phyloP scores from a whole-genome alignment of 1,140 invertebrate species.

The Mya arenaria region DNA sequence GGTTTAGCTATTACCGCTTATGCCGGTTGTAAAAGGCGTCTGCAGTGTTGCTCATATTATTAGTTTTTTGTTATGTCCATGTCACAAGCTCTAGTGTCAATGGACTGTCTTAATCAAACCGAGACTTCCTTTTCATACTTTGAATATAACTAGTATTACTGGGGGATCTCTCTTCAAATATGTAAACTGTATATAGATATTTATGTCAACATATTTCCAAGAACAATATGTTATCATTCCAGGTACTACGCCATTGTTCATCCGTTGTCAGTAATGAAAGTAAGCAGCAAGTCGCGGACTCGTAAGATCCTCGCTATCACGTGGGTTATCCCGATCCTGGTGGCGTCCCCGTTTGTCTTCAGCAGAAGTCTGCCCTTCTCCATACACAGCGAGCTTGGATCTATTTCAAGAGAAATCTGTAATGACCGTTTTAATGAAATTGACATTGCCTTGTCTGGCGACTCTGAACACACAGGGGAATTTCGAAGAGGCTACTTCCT shows the following conservation, averaged over 20 bases:
- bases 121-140: no score
- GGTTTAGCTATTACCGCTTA: no score
- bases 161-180: no score
- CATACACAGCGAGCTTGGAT: conserved; percentile 78
- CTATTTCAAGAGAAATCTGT: conserved; percentile 78
- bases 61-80: no score
- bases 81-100: no score
- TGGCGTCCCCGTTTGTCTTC: conserved; percentile 80
- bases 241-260: conserved; percentile 83
- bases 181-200: no score
- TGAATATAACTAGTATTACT: no score
- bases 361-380: conserved; percentile 65
- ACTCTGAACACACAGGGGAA: conserved; percentile 49
- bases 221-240: conserved; percentile 63
- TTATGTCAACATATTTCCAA: no score
- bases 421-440: conserved; percentile 78
- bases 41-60: no score
- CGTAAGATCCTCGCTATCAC: conserved; percentile 79
- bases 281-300: conserved; percentile 79
- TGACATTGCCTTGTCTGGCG: conserved; percentile 66
- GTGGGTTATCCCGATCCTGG: conserved; percentile 80
- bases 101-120: no score
- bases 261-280: conserved; percentile 80
- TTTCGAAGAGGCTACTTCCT: conserved; percentile 81
- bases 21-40: no score